A percentile compares a stretch with the other conserved stretches of the same genome.
phyloP scores from a whole-genome alignment of 64 coral and sea anemone species.

The Cladopsammia gracilis region DNA sequence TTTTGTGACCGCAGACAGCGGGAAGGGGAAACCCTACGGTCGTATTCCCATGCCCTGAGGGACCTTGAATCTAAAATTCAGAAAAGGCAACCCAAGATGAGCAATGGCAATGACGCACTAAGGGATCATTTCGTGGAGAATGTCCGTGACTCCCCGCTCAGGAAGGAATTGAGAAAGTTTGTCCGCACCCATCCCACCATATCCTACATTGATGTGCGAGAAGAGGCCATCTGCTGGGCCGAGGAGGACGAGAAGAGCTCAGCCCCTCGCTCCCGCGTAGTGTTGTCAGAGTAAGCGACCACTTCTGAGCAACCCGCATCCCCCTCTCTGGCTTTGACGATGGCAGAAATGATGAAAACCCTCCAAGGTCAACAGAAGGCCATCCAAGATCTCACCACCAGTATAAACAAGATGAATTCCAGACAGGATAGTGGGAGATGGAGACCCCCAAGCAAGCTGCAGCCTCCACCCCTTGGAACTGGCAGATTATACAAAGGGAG shows the following conservation, averaged over 20 bases:
- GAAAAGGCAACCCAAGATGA: neutral
- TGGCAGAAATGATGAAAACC: conserved; percentile 3
- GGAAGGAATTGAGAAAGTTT: conserved; percentile 56
- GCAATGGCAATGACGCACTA: neutral
- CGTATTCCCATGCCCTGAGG: neutral
- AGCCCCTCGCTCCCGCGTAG: neutral
- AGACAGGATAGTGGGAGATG: no score
- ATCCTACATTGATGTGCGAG: conserved; percentile 60
- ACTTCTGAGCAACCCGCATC: neutral
- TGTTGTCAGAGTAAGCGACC: neutral
- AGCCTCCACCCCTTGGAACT: neutral
- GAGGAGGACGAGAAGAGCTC: conserved; percentile 56
- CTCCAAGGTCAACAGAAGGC: conserved; percentile 26
- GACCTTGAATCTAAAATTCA: neutral
- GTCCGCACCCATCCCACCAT: neutral
- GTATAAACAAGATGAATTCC: neutral
- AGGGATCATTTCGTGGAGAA: neutral
- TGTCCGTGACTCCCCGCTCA: neutral
- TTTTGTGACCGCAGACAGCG: conserved; percentile 11
- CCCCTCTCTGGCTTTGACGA: neutral
- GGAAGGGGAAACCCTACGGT: neutral
- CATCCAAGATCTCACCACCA: neutral
- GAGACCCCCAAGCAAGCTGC: no score
- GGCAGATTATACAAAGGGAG: neutral
- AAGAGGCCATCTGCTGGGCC: conserved; percentile 64